Evolutionary conservation across 2,113 vertebrate genomes (phyloP), one percentile per base, ranked within the genome.

Genomic region (Murina feae): DNA sequence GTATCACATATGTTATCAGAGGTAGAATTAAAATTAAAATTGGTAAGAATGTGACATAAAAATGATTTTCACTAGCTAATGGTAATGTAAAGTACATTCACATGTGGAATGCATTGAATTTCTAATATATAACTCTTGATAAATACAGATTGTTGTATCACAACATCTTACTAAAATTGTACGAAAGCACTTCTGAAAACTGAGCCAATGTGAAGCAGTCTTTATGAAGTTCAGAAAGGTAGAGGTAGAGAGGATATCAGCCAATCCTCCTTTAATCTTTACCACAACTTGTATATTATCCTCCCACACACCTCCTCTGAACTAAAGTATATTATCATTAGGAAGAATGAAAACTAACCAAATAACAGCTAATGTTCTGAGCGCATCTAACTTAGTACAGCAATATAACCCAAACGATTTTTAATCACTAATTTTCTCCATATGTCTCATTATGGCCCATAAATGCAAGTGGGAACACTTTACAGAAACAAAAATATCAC

Each of bases 11-110:
- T 91, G 47, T 79, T 74, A 96, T 35, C 23, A 97, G 75, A 96
- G 80, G 30, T 35, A 96, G 39, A 71, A 90, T 81, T 25, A 53
- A 7, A 87, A 96, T 75, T 86, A 75, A 96, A 95, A 96, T 32
- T 89, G 37, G 32, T 20, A 95, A 86, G 28, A 97, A 92, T 60
- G 25, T 78, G 28, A 42, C 28, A 76, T 47, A 58, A 92, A 96
- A 96, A 88, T 72, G 7, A 69, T 74, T 93, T 93, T 95, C 74
- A 44, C 79, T 93, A 51, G 47, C 28, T 80, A 30, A 79, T 80
- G 44, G 4, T 81, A 86, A 20, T 78, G 58, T 63, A 69, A 42
- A 65, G 21, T 39, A 89, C 11, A 49, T 5, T 58, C 39, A 28
- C 32, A 80, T 28, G 60, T 83, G 32, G 25, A 80, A 96, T 89